A percentile compares a stretch with the other conserved stretches of the same genome.
Conservation (phyloP, 1,140 invertebrate species). For the Matsumurasca onukii region DNA sequence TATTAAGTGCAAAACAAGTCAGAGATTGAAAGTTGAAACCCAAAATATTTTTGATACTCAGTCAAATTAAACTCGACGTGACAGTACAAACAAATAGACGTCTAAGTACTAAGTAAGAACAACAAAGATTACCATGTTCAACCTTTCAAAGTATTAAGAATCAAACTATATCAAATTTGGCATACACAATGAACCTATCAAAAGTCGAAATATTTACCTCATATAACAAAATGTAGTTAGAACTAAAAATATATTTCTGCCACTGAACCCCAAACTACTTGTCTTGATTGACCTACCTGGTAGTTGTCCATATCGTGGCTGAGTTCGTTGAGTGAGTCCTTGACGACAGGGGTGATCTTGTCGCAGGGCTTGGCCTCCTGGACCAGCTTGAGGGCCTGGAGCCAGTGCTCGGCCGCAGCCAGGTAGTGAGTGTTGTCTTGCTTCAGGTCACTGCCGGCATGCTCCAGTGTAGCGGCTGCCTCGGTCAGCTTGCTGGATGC, state of each 20-base stretch:
- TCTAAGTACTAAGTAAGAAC: neutral
- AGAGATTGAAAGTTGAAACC: too few species aligned
- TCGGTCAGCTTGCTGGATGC: neutral
- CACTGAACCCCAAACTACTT: neutral
- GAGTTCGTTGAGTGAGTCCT: neutral
- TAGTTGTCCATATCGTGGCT: slow-evolving; percentile 18
- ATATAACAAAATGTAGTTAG: neutral
- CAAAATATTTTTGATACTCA: too few species aligned
- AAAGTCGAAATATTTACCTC: too few species aligned
- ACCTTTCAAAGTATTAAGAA: too few species aligned
- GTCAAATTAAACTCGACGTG: too few species aligned
- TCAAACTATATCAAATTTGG: too few species aligned
- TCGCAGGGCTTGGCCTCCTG: neutral
- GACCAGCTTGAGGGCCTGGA: neutral
- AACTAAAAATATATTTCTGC: neutral
- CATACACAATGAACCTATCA: too few species aligned
- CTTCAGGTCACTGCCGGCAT: slow-evolving; percentile 13
- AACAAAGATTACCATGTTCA: neutral
- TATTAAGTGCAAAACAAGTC: too few species aligned
- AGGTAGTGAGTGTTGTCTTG: slow-evolving; percentile 16
- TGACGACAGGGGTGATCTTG: slow-evolving; percentile 11
- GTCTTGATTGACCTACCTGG: neutral
- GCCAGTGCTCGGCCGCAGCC: neutral
- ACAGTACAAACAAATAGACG: too few species aligned
- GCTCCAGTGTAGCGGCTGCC: neutral